Conservation (phyloP, 2,797 vertebrate genomes). For the Lepus townsendii region DNA sequence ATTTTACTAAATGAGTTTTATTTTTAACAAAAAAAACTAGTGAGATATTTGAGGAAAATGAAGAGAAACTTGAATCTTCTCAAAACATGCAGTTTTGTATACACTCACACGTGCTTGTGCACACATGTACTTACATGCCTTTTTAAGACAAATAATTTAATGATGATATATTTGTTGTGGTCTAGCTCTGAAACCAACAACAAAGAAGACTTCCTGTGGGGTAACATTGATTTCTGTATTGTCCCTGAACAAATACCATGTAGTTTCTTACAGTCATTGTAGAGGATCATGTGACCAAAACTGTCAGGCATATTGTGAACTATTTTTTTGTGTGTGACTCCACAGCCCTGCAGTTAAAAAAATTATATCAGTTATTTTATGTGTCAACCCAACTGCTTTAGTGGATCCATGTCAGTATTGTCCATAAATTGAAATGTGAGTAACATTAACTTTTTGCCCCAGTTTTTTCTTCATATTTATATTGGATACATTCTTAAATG, state of each 20-base stretch:
- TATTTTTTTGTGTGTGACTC: slow-evolving; percentile 35
- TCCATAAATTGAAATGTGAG: slow-evolving; percentile 6
- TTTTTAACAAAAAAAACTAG: slow-evolving; percentile 28
- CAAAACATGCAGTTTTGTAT: not conserved
- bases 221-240: slow-evolving; percentile 1
- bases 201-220: not conserved
- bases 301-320: slow-evolving; percentile 66
- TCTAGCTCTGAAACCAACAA: not conserved
- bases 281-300: slow-evolving; percentile 39
- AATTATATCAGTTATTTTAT: not conserved
- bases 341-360: not conserved
- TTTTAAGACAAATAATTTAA: not conserved
- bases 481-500: not conserved
- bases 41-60: slow-evolving; percentile 38
- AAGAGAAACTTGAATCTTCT: slow-evolving; percentile 5
- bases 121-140: not conserved
- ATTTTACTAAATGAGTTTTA: slow-evolving; percentile 7
- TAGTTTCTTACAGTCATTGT: slow-evolving; percentile 47
- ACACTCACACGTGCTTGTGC: not conserved
- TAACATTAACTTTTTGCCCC: not conserved
- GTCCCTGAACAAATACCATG: not conserved
- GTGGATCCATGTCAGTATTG: not conserved
- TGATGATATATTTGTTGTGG: not conserved
- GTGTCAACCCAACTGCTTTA: slow-evolving; percentile 32
- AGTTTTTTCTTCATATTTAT: slow-evolving; percentile 19